Conservation (phyloP, 2,888 invertebrate species). For the Polyommatus iphigenia region DNA sequence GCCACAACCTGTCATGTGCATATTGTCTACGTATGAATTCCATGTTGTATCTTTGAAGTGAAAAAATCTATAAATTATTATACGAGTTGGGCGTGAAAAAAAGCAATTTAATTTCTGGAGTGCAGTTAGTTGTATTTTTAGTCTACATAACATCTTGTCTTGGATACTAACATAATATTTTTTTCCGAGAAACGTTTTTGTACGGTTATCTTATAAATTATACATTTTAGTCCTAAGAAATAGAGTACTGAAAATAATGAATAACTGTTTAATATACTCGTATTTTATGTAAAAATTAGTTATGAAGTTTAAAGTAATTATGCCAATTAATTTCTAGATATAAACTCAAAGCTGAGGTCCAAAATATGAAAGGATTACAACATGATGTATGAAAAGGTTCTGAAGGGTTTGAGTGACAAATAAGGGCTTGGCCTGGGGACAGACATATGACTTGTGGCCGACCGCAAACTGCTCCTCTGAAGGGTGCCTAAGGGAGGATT, state of each 20-base stretch:
- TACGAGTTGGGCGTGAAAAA: not conserved
- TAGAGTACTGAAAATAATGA: no score
- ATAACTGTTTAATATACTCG: no score
- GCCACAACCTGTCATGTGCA: slow-evolving; percentile 4
- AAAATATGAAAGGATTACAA: slow-evolving; percentile 10
- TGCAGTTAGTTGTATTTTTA: no score
- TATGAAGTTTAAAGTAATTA: not conserved
- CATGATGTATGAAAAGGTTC: slow-evolving; percentile 32
- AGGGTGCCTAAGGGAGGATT: not conserved
- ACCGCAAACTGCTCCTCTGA: slow-evolving; percentile 2
- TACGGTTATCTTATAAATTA: no score
- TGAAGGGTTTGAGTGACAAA: slow-evolving; percentile 34
- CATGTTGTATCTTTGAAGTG: not conserved
- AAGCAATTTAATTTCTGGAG: not conserved
- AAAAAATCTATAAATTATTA: not conserved
- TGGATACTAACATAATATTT: no score
- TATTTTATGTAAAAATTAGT: not conserved
- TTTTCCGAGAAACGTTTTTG: no score
- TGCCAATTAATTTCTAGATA: not conserved
- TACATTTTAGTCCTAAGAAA: no score
- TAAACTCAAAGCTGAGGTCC: not conserved
- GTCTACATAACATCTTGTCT: no score
- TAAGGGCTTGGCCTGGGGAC: not conserved
- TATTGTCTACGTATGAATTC: not conserved
- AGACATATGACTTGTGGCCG: not conserved